phyloP scores from a whole-genome alignment of 2,113 vertebrate species.

The Rhabdornis inornatus region DNA sequence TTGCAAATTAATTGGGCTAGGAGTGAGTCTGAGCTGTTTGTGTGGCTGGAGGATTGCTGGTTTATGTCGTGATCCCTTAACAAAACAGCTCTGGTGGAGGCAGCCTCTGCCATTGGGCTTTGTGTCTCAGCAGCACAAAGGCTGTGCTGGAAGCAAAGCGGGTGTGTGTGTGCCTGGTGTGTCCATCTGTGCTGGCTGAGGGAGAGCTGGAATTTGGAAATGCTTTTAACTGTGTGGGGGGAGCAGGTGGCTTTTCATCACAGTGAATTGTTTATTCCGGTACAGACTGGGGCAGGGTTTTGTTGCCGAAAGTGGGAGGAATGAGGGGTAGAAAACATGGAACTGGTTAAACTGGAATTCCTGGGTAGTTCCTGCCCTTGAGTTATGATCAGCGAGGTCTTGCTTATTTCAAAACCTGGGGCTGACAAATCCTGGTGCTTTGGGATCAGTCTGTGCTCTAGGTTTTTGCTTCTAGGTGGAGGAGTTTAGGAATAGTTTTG shows the following conservation, averaged over 20 bases:
- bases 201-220: constrained; percentile 3
- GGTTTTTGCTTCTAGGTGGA: background rate
- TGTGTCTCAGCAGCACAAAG: background rate
- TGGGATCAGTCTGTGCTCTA: background rate
- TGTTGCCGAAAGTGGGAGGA: background rate
- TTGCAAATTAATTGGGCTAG: background rate
- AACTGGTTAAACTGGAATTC: constrained; percentile 55
- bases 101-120: background rate
- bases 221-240: background rate
- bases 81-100: background rate
- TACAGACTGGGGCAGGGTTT: background rate
- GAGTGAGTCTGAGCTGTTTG: background rate
- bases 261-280: background rate
- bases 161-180: background rate
- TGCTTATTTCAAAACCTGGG: background rate
- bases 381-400: background rate
- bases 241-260: constrained; percentile 5
- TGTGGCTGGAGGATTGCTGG: background rate
- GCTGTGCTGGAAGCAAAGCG: background rate
- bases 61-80: constrained; percentile 17
- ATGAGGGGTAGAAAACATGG: background rate
- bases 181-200: constrained; percentile 4
- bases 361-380: background rate
- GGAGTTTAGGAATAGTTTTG: background rate
- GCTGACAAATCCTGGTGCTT: background rate